Percentiles rank a stretch among this genome's conserved stretches.
Conservation (phyloP, 2,797 vertebrate genomes). For the Acipenser oxyrinchus region DNA sequence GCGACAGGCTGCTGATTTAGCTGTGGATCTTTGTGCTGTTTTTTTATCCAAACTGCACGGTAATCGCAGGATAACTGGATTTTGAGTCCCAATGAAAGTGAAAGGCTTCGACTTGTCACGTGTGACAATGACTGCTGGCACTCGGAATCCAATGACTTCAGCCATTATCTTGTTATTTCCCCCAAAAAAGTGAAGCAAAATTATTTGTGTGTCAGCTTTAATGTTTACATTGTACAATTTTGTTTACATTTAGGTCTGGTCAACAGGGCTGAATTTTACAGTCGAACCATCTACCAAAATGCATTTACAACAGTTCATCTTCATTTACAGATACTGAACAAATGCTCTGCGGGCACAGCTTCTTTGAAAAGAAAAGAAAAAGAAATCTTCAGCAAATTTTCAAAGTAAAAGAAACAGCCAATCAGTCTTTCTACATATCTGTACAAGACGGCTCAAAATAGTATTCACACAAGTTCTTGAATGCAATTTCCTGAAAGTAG, state of each 20-base stretch:
- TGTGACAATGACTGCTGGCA: too few relatives aligned
- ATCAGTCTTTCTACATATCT: constrained; percentile 61
- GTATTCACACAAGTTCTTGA: constrained; percentile 53
- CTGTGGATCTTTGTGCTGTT: too few relatives aligned
- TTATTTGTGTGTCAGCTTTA: constrained; percentile 23
- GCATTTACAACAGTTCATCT: constrained; percentile 36
- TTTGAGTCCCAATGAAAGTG: too few relatives aligned
- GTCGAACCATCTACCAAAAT: constrained; percentile 36
- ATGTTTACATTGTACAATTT: constrained; percentile 27
- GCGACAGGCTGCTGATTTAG: too few relatives aligned
- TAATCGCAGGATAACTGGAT: too few relatives aligned
- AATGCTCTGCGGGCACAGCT: constrained; percentile 45
- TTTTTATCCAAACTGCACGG: too few relatives aligned
- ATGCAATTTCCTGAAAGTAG: constrained; percentile 33
- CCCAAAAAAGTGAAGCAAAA: too few relatives aligned
- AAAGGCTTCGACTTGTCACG: too few relatives aligned
- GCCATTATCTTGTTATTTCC: too few relatives aligned
- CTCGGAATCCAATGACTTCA: too few relatives aligned
- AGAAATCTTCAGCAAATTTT: constrained; percentile 20
- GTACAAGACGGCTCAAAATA: constrained; percentile 58
- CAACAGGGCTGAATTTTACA: constrained; percentile 39
- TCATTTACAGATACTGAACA: constrained; percentile 37
- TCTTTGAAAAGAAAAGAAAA: constrained; percentile 48
- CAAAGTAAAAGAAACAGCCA: constrained; percentile 40
- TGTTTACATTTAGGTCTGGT: constrained; percentile 30